A percentile compares a stretch with the other conserved stretches of the same genome.
These are phyloP conservation scores for Sphenopsis melanotis DNA, from an alignment of 2,797 vertebrate species.

Conservation along the genomic window DNA sequence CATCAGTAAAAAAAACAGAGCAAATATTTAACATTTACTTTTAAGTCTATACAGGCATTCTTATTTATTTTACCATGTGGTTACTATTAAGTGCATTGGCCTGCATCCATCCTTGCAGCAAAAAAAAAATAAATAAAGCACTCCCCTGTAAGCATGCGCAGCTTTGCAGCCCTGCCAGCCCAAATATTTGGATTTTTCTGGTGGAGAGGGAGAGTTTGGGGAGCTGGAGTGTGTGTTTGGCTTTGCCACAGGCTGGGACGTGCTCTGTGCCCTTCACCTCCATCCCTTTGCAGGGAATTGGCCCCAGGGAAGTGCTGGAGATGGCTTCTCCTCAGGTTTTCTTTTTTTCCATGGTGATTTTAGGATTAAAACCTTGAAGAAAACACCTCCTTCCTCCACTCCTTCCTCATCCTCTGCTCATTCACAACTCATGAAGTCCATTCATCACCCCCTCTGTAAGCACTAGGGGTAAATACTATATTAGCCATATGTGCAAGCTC, in stretches of 20 bases:
- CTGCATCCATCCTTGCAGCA: slow-evolving; percentile 25
- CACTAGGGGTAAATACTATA: rapidly evolving
- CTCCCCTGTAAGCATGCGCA: slow-evolving; percentile 10
- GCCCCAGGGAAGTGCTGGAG: background rate
- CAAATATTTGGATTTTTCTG: slow-evolving; percentile 54
- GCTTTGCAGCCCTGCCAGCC: slow-evolving; percentile 50
- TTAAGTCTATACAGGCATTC: slow-evolving; percentile 45
- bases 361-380: background rate
- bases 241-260: background rate
- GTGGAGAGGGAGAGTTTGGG: background rate
- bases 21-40: slow-evolving; percentile 59
- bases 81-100: slow-evolving; percentile 60
- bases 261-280: background rate
- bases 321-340: rapidly evolving
- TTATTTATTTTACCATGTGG: slow-evolving; percentile 65
- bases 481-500: background rate
- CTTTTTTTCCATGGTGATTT: background rate
- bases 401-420: background rate
- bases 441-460: background rate
- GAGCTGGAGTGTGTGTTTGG: background rate
- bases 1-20: slow-evolving; percentile 18
- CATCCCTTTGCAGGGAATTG: background rate
- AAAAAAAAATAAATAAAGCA: background rate
- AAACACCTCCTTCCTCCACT: background rate
- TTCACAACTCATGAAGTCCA: background rate